A percentile compares a stretch with the other conserved stretches of the same genome.
phyloP scores from a whole-genome alignment of 2,113 vertebrate species.

The Crotalus horridus region DNA sequence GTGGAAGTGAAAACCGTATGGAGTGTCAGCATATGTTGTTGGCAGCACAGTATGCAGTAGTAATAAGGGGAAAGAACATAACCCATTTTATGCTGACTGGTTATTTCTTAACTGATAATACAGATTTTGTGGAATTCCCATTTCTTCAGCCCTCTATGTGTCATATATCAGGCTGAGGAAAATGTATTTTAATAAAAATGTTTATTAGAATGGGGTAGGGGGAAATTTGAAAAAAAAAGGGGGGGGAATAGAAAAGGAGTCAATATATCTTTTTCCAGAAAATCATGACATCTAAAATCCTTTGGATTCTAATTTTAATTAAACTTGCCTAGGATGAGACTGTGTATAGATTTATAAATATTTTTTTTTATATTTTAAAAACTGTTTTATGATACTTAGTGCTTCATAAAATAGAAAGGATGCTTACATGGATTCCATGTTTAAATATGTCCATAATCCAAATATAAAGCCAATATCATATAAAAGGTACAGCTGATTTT shows the following conservation, averaged over 20 bases:
- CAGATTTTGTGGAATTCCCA: background rate
- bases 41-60: conserved; percentile 14
- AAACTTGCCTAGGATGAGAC: background rate
- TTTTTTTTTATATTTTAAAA: background rate
- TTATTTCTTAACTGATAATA: conserved; percentile 9
- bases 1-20: conserved; percentile 30
- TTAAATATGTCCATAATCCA: background rate
- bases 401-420: background rate
- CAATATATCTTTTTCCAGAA: background rate
- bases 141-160: background rate
- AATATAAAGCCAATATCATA: background rate
- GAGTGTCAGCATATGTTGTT: conserved; percentile 22
- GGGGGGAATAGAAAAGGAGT: background rate
- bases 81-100: background rate
- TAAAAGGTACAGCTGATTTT: background rate
- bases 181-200: background rate
- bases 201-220: background rate
- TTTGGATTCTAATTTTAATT: background rate
- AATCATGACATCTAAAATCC: background rate
- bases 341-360: background rate
- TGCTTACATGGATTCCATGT: background rate
- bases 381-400: background rate
- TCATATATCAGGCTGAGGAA: background rate
- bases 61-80: conserved; percentile 17
- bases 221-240: background rate